Evolutionary conservation across 2,888 invertebrate genomes (phyloP).

Genomic region (Stenodera caucasica): DNA sequence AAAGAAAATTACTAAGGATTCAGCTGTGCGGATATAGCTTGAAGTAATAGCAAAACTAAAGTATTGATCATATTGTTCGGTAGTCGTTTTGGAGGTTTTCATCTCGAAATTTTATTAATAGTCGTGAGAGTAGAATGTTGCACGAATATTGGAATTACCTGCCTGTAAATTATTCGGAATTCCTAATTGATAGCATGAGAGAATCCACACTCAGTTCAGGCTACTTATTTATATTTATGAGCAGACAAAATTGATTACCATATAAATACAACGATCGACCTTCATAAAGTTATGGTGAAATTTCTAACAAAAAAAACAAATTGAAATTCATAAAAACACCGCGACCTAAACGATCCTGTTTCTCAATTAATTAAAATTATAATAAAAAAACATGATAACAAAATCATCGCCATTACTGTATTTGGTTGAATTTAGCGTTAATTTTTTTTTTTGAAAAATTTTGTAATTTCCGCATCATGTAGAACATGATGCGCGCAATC

Average conservation of each 20-base stretch:
- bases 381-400: too few species aligned
- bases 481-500: too few species aligned
- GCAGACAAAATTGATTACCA: conserved; percentile 4
- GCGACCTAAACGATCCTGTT: not conserved
- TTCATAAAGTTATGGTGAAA: not conserved
- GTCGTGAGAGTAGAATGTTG: conserved; percentile 2
- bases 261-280: conserved; percentile 3
- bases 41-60: not conserved
- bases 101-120: not conserved
- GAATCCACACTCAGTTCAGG: not conserved
- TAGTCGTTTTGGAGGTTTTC: not conserved
- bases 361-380: not conserved
- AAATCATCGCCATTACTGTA: too few species aligned
- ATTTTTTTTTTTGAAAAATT: too few species aligned
- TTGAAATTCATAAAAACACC: not conserved
- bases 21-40: not conserved
- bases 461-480: too few species aligned
- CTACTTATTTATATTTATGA: conserved; percentile 6
- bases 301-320: not conserved
- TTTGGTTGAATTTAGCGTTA: too few species aligned
- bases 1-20: not conserved
- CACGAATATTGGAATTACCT: not conserved
- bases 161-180: conserved; percentile 1
- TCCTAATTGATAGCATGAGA: conserved; percentile 7
- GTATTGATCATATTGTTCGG: not conserved